Base-by-base conservation (phyloP, 2,113 vertebrate genomes). In the Aix galericulata region DNA sequence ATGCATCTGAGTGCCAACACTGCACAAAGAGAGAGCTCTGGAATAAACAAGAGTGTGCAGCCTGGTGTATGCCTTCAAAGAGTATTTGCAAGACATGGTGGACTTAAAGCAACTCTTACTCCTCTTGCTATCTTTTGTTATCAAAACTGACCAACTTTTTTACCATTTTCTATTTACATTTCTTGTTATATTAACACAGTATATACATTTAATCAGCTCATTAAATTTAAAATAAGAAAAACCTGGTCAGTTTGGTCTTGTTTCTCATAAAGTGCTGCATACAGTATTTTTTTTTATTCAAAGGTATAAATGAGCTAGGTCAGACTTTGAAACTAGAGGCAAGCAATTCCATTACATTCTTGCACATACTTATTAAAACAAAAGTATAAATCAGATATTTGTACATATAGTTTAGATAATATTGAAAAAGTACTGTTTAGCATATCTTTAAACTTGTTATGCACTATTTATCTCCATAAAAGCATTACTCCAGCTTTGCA, bases 1-100 rank as follows among this genome's bases (percentile, higher is more conserved):
- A 87, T 93, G 94, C 90, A 96, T 62, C 86, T 53, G 53, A 75
- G 76, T 86, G 86, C 77, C 86, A 94, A 8, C 42, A 79, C 13
- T 55, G 60, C 48, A 69, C 56, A 75, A 83, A 86, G 53, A 56
- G 40, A 90, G 91, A 13, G 16, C 68, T 75, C 46, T 77, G 73
- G 73, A 91, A 44, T 56, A 90, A 94, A 72, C 9, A 60, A 31
- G 74, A 34, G 1, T 82, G 88, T 90, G 31, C 52, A 75, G 34
- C 46, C 66, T 87, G n/a, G 23, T 17, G 27, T 44, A 21, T 46
- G 25, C 3, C 23, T 88, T 82, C 48, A 26, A 72, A 83, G 69
- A 64, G 8, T 63, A 36, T 26, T 86, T 3, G 3, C 50, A 88
- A 86, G 46, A 68, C n/a, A 82, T 5, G 22, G 15, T 11, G n/a